Base-by-base conservation (phyloP, 2,888 invertebrate genomes). In the Eudasyphora cyanicolor region DNA sequence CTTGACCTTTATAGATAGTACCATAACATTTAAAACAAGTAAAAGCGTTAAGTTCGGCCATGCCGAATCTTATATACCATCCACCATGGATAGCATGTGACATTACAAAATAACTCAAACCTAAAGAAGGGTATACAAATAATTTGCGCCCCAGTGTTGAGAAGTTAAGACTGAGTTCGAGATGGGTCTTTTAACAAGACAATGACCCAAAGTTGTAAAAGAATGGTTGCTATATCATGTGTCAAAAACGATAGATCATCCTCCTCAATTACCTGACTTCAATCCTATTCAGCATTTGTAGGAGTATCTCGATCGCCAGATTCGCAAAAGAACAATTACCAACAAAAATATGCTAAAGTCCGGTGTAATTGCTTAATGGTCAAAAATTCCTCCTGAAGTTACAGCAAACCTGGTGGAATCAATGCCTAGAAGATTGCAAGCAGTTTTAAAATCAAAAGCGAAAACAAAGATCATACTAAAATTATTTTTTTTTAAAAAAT, bases 151-250 rank as follows among this genome's bases (percentile, higher is more conserved):
- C 57, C 27, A 78, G 51, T 12, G 62, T 78, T 8, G 27, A 51
- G 45, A 62, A 70, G 62, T 62, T 78, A 12, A 21, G 49, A 1
- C 19, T 73, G 14, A 19, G 8, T 17, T 29, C 10, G 21, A 21
- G 12, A 21, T 62, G 27, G 64, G 14, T 69, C 10, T 73, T 78
- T 38, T 62, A 64, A 10, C 70, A 71, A 24, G 57, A 69, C 29
- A 69, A 76, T 42, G 69, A 60, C 38, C 71, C 51, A 14, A 67
- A 14, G 12, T 75, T 10, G 60, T 80, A 8, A 76, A 64, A 19
- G 76, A 80, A 76, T 71, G 80, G 76, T n/a, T 76, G 24, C 71
- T 81, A 0, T 81, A 76, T 38, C 62, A 45, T 19, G 51, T 62
- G 32, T 27, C 17, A 0, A 75, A 69, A 14, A 35, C 8, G 2